Evolutionary conservation across 2,113 vertebrate species (phyloP).

Genomic region (Dasyurus viverrinus): DNA sequence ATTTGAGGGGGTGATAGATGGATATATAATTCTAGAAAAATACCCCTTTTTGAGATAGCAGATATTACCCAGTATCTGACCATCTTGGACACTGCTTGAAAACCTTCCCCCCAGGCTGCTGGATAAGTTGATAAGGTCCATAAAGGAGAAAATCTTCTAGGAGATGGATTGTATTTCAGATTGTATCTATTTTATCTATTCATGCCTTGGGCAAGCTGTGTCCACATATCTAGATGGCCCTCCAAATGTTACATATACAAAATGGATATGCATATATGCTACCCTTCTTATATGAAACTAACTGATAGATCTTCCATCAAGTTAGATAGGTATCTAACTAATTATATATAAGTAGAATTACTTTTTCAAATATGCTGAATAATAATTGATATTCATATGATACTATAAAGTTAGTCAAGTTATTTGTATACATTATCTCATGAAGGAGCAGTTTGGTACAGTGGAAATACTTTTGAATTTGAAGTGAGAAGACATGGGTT

Average conservation of each 20-base stretch:
- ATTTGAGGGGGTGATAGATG: not conserved
- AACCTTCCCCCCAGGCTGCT: not conserved
- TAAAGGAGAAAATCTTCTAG: not conserved
- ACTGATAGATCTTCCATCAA: not conserved
- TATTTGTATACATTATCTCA: not conserved
- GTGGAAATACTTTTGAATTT: not conserved
- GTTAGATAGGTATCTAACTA: not conserved
- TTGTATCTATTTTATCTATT: not conserved
- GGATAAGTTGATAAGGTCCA: not conserved
- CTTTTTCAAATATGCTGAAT: not conserved
- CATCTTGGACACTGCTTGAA: not conserved
- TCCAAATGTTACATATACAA: not conserved
- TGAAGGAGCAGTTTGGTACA: not conserved
- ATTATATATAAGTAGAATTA: not conserved
- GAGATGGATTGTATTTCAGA: not conserved
- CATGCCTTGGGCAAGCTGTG: not conserved
- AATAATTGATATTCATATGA: not conserved
- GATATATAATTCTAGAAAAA: not conserved
- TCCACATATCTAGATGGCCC: not conserved
- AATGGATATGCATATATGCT: not conserved
- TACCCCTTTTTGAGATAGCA: not conserved
- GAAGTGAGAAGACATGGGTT: not conserved
- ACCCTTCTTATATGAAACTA: not conserved
- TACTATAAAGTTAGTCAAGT: not conserved
- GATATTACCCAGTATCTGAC: not conserved